phyloP scores from a whole-genome alignment of 1,140 invertebrate species.

The Bombyx mandarina region DNA sequence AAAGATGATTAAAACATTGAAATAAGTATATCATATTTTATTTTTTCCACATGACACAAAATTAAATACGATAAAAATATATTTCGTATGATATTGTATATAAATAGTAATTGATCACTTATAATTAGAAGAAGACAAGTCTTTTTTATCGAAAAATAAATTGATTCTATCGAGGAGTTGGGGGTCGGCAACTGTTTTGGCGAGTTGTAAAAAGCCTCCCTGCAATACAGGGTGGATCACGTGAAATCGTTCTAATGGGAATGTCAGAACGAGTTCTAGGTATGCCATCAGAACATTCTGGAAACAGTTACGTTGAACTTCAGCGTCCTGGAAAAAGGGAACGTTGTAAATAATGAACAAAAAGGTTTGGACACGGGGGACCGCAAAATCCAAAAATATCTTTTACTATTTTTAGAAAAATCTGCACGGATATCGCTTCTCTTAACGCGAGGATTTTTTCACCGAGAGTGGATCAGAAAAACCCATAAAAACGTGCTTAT shows the following conservation, averaged over 20 bases:
- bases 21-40: constrained; percentile 45
- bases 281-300: constrained; percentile 74
- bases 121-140: constrained; percentile 51
- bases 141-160: constrained; percentile 65
- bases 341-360: background rate
- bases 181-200: constrained; percentile 69
- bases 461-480: too few relatives aligned
- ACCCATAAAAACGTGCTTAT: too few relatives aligned
- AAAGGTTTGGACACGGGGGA: background rate
- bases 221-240: constrained; percentile 69
- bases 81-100: background rate
- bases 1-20: constrained; percentile 41
- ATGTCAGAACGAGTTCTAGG: constrained; percentile 71
- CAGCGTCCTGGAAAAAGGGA: constrained; percentile 63
- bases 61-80: constrained; percentile 45
- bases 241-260: constrained; percentile 69
- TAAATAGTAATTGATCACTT: constrained; percentile 46
- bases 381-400: background rate
- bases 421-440: too few relatives aligned
- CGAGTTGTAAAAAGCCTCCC: constrained; percentile 69
- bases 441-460: too few relatives aligned
- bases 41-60: constrained; percentile 49
- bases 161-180: constrained; percentile 62
- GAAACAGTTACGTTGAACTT: constrained; percentile 70
- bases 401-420: too few relatives aligned